Evolutionary conservation across 2,113 vertebrate genomes (phyloP), one percentile per base, ranked within the genome.

Genomic region (Dryoscopus gambensis): DNA sequence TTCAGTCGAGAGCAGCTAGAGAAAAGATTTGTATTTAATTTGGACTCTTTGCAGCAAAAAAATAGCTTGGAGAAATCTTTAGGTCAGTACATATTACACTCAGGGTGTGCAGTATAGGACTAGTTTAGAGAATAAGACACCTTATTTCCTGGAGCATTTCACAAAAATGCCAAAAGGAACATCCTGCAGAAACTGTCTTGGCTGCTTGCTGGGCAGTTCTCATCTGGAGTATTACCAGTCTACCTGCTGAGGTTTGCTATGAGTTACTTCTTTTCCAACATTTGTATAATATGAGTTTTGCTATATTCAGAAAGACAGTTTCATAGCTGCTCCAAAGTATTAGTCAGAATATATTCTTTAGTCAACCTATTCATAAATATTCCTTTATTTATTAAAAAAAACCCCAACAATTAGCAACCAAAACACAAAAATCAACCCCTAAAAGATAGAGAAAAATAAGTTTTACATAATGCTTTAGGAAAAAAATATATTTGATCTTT

Each of bases 361-460:
- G 52, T 44, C 78, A 35, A 71, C 5, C 1, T 2, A 13, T 40
- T 65, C 25, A 78, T 31, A 84, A 82, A 78, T 53, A 74, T 28
- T 65, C 4, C 2, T 70, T 24, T 70, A 44, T 17, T 81, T 52
- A 65, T 35, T 13, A 3, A 24, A 53, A 20, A 33, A 44, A 11
- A 3, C 0, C 6, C 4, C 25, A 63, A 28, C 3, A 81, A 44
- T 6, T 23, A 47, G 5, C 35, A 33, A 59, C 3, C 3, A 53
- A 65, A 53, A 7, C 13, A 49, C 13, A 4, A 8, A 40, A 55
- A n/a, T 6, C 20, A 55, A 14, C 1, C 9, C 3, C 6, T 67
- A 24, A 49, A 67, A 37, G 18, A 62, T 0, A n/a, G 3, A n/a
- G 16, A 56, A 83, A 90, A 39, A 2, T 42, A 49, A 50, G 6